Evolutionary conservation across 2,113 vertebrate species (phyloP).

Genomic region (Corydoras maculifer): DNA sequence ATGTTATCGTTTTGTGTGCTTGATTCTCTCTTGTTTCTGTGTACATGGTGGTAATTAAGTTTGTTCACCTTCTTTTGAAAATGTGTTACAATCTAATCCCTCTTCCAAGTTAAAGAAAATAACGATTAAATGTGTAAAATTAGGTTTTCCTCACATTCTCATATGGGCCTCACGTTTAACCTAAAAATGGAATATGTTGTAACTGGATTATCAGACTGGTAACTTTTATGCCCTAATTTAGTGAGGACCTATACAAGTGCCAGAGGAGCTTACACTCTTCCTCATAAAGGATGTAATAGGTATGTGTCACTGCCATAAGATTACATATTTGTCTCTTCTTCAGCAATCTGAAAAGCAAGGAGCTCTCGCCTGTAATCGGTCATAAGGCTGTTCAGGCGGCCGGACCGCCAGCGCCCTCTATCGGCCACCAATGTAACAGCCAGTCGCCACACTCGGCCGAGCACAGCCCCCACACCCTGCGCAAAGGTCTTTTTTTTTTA

Average conservation of each 20-base stretch:
- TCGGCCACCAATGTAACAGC: constrained; percentile 64
- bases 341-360: constrained; percentile 82
- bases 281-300: constrained; percentile 12
- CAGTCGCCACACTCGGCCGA: constrained; percentile 72
- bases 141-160: too few species aligned
- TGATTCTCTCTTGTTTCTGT: too few species aligned
- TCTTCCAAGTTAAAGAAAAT: too few species aligned
- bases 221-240: too few species aligned
- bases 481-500: constrained; percentile 72
- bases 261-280: constrained; percentile 23
- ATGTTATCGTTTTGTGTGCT: too few species aligned
- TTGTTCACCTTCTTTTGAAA: too few species aligned
- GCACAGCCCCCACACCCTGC: constrained; percentile 82
- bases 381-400: constrained; percentile 76
- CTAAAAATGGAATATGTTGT: too few species aligned
- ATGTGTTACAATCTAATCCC: too few species aligned
- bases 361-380: constrained; percentile 80
- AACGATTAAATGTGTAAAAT: too few species aligned
- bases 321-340: constrained; percentile 52
- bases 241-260: neutral
- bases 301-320: constrained; percentile 24
- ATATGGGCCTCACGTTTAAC: too few species aligned
- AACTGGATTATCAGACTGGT: too few species aligned
- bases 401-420: constrained; percentile 63
- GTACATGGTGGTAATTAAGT: too few species aligned